Evolutionary conservation across 2,797 vertebrate species (phyloP).

Genomic region (Xiphophorus birchmanni): DNA sequence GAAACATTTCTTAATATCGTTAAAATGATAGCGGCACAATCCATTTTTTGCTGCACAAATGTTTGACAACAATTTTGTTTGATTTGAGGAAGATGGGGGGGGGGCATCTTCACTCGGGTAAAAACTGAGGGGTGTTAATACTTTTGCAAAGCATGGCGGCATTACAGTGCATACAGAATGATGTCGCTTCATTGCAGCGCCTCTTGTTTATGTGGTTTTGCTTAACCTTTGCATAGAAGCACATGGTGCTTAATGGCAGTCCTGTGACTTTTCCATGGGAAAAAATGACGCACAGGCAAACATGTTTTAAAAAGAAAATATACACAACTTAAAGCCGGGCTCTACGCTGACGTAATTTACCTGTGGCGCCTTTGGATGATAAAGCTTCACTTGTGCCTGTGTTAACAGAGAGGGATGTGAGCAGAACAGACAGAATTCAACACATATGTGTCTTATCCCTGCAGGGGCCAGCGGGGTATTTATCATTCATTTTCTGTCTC

Average conservation of each 20-base stretch:
- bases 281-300: conserved; percentile 24
- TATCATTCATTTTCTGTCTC: conserved; percentile 45
- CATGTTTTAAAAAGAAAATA: conserved; percentile 13
- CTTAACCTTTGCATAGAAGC: neutral
- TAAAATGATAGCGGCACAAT: too few species aligned
- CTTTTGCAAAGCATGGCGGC: neutral
- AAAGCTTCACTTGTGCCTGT: conserved; percentile 73
- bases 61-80: too few species aligned
- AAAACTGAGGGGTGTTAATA: neutral
- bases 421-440: conserved; percentile 31
- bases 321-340: conserved; percentile 54
- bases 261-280: conserved; percentile 57
- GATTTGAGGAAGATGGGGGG: too few species aligned
- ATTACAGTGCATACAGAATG: neutral
- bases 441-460: conserved; percentile 52
- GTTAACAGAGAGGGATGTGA: conserved; percentile 60
- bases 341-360: conserved; percentile 77
- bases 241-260: conserved; percentile 6
- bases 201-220: conserved; percentile 25
- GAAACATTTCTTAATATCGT: too few species aligned
- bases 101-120: too few species aligned
- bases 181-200: conserved; percentile 6
- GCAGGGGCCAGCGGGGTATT: conserved; percentile 13
- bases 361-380: conserved; percentile 65
- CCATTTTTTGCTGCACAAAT: too few species aligned